Base-by-base conservation (phyloP, 64 coral and sea anemone genomes). In the Montipora sp. region DNA sequence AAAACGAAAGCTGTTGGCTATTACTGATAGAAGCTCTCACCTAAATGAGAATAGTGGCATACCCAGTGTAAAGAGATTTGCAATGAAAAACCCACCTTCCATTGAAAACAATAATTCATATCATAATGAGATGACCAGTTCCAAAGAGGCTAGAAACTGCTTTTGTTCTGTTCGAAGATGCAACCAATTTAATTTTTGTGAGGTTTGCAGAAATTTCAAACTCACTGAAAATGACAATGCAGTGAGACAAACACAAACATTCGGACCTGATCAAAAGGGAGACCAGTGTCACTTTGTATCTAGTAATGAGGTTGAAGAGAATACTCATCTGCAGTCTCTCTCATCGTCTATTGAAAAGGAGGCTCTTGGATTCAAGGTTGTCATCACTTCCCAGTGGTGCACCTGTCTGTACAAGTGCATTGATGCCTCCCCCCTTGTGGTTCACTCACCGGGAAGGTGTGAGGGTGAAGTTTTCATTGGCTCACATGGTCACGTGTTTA, bases 381-480 rank as follows among this genome's bases (percentile, higher is more conserved):
- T 19, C 49, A 27, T 94, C 73, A 75, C 87, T 71, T 50, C 44
- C 53, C 49, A 91, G 51, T 98, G 96, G 96, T 55, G 74, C 16
- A 88, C 83, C 27, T 87, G 46, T 79, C 80, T 98, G 7, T 72
- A 94, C 73, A 96, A 98, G 74, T 98, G 96, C 59, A 88, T 96
- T 58, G 96, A 98, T 80, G 96, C 96, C 44, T 98, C 96, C 53
- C 96, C 96, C 22, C 79, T 98, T 66, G 96, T 98, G 57, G 89
- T 98, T 2, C 7, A 59, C 50, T 86, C 88, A 55, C 78, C 53
- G 51, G 81, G 83, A 16, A 83, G 75, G 78, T 47, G 65, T 77
- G 82, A 70, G 59, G 80, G 70, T 18, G 89, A 89, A 51, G 96
- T 94, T 66, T 98, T 87, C 84, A 94, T 98, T 67, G 96, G 96